Evolutionary conservation across 2,888 invertebrate species (phyloP), one percentile per base, ranked within the genome.

Genomic region (Tryphoninae sp.): DNA sequence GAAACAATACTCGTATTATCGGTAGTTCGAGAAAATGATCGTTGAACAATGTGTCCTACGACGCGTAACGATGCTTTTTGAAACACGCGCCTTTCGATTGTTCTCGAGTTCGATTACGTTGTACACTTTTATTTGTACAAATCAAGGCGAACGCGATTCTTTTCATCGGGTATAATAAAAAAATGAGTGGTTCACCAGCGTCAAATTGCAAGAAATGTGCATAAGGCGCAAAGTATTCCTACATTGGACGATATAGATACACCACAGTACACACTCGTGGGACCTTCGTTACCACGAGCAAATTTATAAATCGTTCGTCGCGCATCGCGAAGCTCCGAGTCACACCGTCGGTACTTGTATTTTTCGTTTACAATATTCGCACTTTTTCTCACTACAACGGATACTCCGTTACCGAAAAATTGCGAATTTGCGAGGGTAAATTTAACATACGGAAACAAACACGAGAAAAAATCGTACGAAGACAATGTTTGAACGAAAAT

Each of bases 1-100:
- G 55, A 19, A 51, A 26, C 33, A 62, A 16, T 9, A 62, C n/a
- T 8, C 40, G 61, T 40, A 11, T 40, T 53, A 19, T 55, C 55
- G 19, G 8, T 2, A 59, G 59, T 59, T 61, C 26, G 16, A 55
- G 19, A 8, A 51, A 51, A 51, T 1, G 13, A 51, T 51, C 51
- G 51, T 53, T 62, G 16, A 13, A 62, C 22, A 22, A 22, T 62
- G 22, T 9, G 19, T 26, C 13, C n/a, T 11, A 40, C 16, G 59
- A 26, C 42, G 62, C 19, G 42, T 33, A 42, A 62, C 13, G 42
- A 61, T 75, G 11, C 26, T 40, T 13, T 86, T 87, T 86, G 82
- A 87, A 85, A 84, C 51, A 80, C 87, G 87, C 87, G 87, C 87
- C 86, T 71, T 80, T 42, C 26, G 64, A 69, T 74, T 82, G 72